These are phyloP conservation scores for Sebastes cheni DNA, from an alignment of 2,797 vertebrate species.

Conservation along the genomic window DNA sequence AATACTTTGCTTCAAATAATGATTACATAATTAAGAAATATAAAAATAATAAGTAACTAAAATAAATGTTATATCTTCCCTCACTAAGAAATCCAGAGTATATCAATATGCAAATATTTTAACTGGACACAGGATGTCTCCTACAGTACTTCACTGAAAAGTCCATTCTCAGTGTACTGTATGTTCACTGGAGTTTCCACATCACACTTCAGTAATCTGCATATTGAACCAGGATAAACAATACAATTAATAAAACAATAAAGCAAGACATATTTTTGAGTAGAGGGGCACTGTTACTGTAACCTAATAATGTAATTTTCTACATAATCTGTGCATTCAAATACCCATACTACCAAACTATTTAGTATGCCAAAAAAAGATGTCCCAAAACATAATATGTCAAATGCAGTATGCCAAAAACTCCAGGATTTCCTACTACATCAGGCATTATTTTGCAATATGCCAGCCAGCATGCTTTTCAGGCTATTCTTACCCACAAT, in stretches of 20 bases:
- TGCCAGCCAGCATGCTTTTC: neutral
- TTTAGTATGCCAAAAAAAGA: no score
- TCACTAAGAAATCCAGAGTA: neutral
- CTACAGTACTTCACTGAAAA: neutral
- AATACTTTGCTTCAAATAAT: neutral
- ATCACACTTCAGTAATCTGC: neutral
- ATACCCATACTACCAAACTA: neutral
- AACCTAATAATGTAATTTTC: neutral
- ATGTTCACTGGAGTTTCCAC: neutral
- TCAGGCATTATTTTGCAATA: neutral
- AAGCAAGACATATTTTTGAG: neutral
- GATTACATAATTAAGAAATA: no score
- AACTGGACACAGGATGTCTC: neutral
- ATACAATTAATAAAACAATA: neutral
- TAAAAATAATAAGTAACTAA: neutral
- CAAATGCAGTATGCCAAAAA: no score
- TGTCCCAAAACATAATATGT: fast-evolving
- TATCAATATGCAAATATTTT: neutral
- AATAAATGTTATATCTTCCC: neutral
- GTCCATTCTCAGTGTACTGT: neutral
- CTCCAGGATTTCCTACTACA: neutral
- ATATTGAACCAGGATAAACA: neutral
- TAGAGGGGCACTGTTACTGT: neutral
- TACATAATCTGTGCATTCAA: neutral
- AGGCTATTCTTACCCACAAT: neutral